Evolutionary conservation across 2,113 vertebrate genomes (phyloP), one percentile per base, ranked within the genome.

Genomic region (Sander vitreus): DNA sequence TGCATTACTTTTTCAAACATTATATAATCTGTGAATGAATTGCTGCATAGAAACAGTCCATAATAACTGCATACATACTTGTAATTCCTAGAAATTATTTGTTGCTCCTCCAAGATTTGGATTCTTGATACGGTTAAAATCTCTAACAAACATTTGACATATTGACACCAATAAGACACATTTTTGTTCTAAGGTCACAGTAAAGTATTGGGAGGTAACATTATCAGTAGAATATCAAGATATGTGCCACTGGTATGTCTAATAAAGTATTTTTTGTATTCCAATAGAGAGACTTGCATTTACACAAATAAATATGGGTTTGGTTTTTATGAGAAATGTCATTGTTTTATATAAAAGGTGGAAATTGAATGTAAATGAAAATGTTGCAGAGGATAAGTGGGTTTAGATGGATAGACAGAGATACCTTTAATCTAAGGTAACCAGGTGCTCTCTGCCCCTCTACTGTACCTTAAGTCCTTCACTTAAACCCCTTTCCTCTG

Each of bases 361-460:
- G 13, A 48, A 60, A 59, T 8, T 14, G 10, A 76, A 73, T 59
- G 1, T 51, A 12, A 43, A 23, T 14, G 15, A 9, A 16, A 58
- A 12, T 59, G 7, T 50, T 43, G 39, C 39, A 9, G 21, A 51
- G 33, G 66, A 81, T 88, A 81, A 92, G 73, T 48, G n/a, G 47
- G 84, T 88, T 91, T 63, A 85, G 30, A 55, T 54, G 27, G 30
- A 58, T 16, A 25, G 4, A 57, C 23, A 58, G 13, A 57, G 19
- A 10, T n/a, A n/a, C n/a, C 60, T 63, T 43, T 43, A 47, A 43
- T 54, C 10, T 11, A 3, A 60, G 50, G 30, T 65, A 66, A 65
- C 30, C 48, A 48, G 71, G 60, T 86, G 65, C 80, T 76, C 76
- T 82, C 50, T 81, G n/a, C 76, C 73, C 45, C 65, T 39, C 53